Percentiles rank a stretch among this genome's conserved stretches.
These are phyloP conservation scores for Etia nguti DNA, from an alignment of 2,113 vertebrate species.

Conservation along the genomic window DNA sequence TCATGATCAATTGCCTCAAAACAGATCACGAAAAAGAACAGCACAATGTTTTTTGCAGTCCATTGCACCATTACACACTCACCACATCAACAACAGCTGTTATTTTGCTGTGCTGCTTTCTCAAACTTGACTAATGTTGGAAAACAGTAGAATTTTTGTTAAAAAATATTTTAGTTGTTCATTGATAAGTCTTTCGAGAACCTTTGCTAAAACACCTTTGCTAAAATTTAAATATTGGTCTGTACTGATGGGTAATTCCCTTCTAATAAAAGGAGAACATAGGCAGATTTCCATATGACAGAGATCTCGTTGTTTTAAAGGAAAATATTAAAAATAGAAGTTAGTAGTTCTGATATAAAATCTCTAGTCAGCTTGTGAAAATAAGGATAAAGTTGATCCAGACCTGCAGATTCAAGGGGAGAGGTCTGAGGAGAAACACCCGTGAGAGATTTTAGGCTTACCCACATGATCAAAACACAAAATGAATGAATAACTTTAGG, in stretches of 20 bases:
- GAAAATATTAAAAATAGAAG: neutral
- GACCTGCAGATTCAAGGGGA: neutral
- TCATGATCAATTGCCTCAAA: neutral
- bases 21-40: neutral
- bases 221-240: neutral
- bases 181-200: neutral
- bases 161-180: neutral
- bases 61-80: neutral
- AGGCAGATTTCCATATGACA: neutral
- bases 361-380: neutral
- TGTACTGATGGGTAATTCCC: neutral
- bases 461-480: neutral
- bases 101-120: neutral
- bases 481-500: neutral
- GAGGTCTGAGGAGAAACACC: neutral
- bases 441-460: neutral
- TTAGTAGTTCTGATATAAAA: neutral
- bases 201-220: neutral
- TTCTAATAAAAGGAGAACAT: neutral
- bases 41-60: neutral
- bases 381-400: neutral
- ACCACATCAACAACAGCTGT: neutral
- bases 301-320: neutral
- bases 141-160: neutral
- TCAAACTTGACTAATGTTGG: neutral